phyloP scores from a whole-genome alignment of 2,888 invertebrate genomes.

The Boloria selene region DNA sequence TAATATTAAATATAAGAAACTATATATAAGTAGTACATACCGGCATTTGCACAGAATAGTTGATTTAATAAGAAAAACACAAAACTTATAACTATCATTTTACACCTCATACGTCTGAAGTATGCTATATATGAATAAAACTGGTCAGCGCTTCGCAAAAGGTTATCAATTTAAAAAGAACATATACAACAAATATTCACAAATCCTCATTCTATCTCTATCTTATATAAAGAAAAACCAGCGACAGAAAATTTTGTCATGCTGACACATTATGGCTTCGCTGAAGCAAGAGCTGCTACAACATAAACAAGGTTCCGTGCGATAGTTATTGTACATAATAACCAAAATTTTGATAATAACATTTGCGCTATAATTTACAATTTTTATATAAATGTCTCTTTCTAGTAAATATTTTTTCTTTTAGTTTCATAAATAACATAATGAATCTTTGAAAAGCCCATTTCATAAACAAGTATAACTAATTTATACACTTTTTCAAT shows the following conservation, averaged over 20 bases:
- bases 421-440: too few relatives aligned
- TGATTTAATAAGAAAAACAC: not conserved
- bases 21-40: slow-evolving; percentile 19
- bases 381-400: too few relatives aligned
- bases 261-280: slow-evolving; percentile 1
- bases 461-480: too few relatives aligned
- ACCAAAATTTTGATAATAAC: too few relatives aligned
- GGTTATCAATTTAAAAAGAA: not conserved
- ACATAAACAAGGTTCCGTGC: not conserved
- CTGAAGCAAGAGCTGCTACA: not conserved
- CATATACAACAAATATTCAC: not conserved
- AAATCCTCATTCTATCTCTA: slow-evolving; percentile 28
- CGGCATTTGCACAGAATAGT: slow-evolving; percentile 10
- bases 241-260: slow-evolving; percentile 3
- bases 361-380: too few relatives aligned
- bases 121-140: slow-evolving; percentile 1
- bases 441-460: too few relatives aligned
- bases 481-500: too few relatives aligned
- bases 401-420: too few relatives aligned
- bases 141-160: slow-evolving; percentile 10
- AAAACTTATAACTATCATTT: slow-evolving; percentile 23
- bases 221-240: slow-evolving; percentile 5
- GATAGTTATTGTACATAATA: not conserved
- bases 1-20: not conserved
- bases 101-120: slow-evolving; percentile 10